These are phyloP conservation scores for Candidula unifasciata DNA, from an alignment of 2,888 invertebrate species.

Conservation along the genomic window DNA sequence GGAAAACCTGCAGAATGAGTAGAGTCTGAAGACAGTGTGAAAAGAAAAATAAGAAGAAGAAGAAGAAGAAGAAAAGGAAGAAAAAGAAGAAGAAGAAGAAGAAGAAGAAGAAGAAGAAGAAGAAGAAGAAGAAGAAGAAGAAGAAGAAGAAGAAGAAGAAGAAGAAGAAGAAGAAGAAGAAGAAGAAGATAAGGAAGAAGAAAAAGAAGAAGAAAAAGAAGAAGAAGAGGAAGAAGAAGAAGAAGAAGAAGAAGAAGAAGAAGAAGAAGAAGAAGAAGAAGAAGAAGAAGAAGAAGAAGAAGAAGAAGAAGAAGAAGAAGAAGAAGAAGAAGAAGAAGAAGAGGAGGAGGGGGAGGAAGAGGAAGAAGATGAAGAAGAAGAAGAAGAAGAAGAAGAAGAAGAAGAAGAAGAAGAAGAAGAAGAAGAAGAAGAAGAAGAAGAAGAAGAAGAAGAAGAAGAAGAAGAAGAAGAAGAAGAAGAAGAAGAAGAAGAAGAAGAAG, in stretches of 20 bases:
- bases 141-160: no score
- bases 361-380: slow-evolving; percentile 32
- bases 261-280: no score
- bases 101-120: background rate
- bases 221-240: no score
- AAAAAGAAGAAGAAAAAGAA: no score
- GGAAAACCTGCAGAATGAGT: no score
- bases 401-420: slow-evolving; percentile 26
- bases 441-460: background rate
- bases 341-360: slow-evolving; percentile 25
- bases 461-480: background rate
- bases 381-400: slow-evolving; percentile 27
- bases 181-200: no score
- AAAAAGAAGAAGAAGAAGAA: no score
- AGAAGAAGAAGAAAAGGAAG: no score
- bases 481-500: background rate
- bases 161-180: no score
- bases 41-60: no score
- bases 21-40: no score
- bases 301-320: background rate
- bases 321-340: background rate
- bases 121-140: background rate
- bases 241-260: no score
- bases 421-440: background rate
- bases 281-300: background rate